Base-by-base conservation (phyloP, 2,113 vertebrate genomes). In the Redunca redunca region DNA sequence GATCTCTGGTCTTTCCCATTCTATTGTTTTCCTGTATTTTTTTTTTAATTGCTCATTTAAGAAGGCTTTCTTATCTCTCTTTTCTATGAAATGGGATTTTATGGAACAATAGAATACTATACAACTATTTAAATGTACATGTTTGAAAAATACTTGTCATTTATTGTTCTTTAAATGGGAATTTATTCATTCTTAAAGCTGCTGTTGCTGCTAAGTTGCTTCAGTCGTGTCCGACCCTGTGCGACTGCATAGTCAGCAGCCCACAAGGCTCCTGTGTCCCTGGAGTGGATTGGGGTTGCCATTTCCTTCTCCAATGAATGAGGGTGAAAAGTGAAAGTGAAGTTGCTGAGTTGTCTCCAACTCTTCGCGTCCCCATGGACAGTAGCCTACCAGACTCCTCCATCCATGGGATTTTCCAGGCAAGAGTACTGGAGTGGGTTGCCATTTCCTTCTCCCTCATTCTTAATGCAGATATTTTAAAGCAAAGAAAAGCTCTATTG, bases 221-320 rank as follows among this genome's bases (percentile, higher is more conserved):
- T 62, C 14, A 33, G 28, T 62, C 0, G 0, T 62, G 60, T 30
- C 28, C 2, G 0, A 33, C 6, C 60, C 28, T 33, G 60, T 33
- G 28, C 1, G 0, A 33, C 60, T 1, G 0, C 28, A 7, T 62
- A 33, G 60, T 16, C 2, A 62, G 28, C 28, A 62, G 60, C 60
- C 60, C 14, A 33, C 60, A 33, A 16, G 28, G 2, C 14, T 62
- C 58, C 28, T 33, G 6, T 33, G 6, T 15, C 28, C 28, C 28
- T 62, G 60, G 13, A 62, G 13, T 30, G 28, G 60, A 13, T 62
- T 62, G 28, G 28, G 60, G 28, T 62, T 62, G 28, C 13, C 13
- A 7, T 62, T 62, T 62, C 28, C 60, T 62, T 62, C 14, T 62
- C 60, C 60, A 62, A 7, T 16, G 60, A 30, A 30, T 62, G 60